A percentile compares a stretch with the other conserved stretches of the same genome.
phyloP scores from a whole-genome alignment of 2,113 vertebrate species.

The Chamaea fasciata region DNA sequence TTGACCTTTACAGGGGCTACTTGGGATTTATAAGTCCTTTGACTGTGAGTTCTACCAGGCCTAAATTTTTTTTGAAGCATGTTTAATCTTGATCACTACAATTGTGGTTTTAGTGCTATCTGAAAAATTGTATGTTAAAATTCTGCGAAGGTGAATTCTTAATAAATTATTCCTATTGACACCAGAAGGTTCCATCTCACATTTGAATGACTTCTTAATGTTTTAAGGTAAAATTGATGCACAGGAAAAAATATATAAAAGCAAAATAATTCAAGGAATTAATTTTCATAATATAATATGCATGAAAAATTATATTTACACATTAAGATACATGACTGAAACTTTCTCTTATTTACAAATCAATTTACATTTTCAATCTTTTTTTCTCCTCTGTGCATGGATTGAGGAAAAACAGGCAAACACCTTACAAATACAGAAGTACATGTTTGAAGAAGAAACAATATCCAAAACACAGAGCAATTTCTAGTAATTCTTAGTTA shows the following conservation, averaged over 20 bases:
- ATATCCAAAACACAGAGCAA: neutral
- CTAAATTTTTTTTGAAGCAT: conserved; percentile 9
- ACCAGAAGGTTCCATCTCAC: neutral
- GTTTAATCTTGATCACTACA: neutral
- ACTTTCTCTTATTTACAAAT: neutral
- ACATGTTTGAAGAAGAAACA: neutral
- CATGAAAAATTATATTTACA: neutral
- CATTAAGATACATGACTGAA: neutral
- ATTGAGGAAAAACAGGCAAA: neutral
- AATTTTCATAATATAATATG: neutral
- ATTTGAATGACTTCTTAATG: neutral
- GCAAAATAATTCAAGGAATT: neutral
- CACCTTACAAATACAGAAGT: neutral
- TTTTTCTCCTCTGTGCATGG: neutral
- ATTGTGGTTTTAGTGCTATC: neutral
- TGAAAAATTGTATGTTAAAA: neutral
- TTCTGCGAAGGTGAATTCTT: neutral
- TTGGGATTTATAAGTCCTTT: neutral
- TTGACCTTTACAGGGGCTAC: conserved; percentile 10
- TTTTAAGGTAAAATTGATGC: neutral
- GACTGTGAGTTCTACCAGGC: neutral
- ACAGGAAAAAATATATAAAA: neutral
- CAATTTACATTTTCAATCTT: neutral
- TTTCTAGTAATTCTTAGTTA: neutral
- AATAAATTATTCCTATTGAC: neutral